These are phyloP conservation scores for Cyprinodon diabolis DNA, from an alignment of 2,797 vertebrate species.

Conservation along the genomic window DNA sequence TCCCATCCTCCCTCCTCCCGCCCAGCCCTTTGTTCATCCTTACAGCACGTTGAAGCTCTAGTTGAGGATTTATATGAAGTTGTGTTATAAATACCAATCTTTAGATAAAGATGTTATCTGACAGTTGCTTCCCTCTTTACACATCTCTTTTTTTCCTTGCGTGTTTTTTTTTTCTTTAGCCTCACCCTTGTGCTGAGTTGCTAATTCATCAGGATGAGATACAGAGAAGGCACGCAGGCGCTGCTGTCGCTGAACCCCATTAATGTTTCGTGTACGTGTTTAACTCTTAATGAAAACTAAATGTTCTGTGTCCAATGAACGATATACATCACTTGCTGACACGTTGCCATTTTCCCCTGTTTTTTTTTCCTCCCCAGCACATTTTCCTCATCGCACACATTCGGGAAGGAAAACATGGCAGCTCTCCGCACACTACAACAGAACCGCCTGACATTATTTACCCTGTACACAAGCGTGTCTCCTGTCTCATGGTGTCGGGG, in stretches of 20 bases:
- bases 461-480: conserved; percentile 40
- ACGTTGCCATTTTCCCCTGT: conserved; percentile 62
- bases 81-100: conserved; percentile 71
- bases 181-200: conserved; percentile 62
- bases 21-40: conserved; percentile 49
- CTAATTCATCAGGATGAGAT: conserved; percentile 82
- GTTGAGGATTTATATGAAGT: conserved; percentile 73
- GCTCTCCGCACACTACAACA: conserved; percentile 45
- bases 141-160: conserved; percentile 59
- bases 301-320: conserved; percentile 98
- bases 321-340: conserved; percentile 89
- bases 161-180: conserved; percentile 31
- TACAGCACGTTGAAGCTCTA: conserved; percentile 42
- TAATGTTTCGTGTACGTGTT: conserved; percentile 95
- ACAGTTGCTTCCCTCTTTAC: conserved; percentile 55
- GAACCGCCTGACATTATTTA: conserved; percentile 53
- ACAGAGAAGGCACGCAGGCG: conserved; percentile 64
- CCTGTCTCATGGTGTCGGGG: conserved; percentile 20
- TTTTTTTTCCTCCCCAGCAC: conserved; percentile 55
- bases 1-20: conserved; percentile 46
- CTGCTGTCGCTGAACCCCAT: conserved; percentile 84
- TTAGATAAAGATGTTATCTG: conserved; percentile 74
- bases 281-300: conserved; percentile 99
- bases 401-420: conserved; percentile 43
- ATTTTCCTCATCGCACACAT: conserved; percentile 53